Evolutionary conservation across 2,888 invertebrate genomes (phyloP).

Genomic region (Furcula furcula): DNA sequence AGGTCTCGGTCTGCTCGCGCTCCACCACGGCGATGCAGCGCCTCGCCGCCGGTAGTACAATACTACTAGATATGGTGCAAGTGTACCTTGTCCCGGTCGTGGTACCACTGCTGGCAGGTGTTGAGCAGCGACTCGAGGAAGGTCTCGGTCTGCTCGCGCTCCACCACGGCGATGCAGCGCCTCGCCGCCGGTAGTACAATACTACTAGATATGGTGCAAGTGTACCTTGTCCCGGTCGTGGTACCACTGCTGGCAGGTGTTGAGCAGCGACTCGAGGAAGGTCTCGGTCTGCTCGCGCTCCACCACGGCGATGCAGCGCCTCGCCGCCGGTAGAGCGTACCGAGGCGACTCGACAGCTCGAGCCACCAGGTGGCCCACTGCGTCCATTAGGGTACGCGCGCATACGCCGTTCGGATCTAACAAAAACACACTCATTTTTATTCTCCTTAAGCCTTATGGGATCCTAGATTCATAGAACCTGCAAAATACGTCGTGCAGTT

Average conservation of each 20-base stretch:
- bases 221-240: constrained; percentile 83
- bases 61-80: too few species aligned
- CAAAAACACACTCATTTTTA: too few species aligned
- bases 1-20: too few species aligned
- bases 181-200: constrained; percentile 94
- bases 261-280: constrained; percentile 93
- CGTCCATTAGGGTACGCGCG: constrained; percentile 88
- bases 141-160: constrained; percentile 93
- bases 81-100: constrained; percentile 81
- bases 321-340: constrained; percentile 91
- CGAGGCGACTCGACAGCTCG: constrained; percentile 90
- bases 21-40: too few species aligned
- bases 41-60: too few species aligned
- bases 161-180: constrained; percentile 92
- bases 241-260: constrained; percentile 95
- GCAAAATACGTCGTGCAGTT: too few species aligned
- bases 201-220: too few species aligned
- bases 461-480: too few species aligned
- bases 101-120: constrained; percentile 95
- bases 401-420: constrained; percentile 90
- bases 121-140: constrained; percentile 94
- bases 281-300: constrained; percentile 94
- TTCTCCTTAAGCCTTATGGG: too few species aligned
- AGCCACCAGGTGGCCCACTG: constrained; percentile 90
- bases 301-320: constrained; percentile 92